Conservation (phyloP, 2,113 vertebrate species). For the Sebastes fasciatus region DNA sequence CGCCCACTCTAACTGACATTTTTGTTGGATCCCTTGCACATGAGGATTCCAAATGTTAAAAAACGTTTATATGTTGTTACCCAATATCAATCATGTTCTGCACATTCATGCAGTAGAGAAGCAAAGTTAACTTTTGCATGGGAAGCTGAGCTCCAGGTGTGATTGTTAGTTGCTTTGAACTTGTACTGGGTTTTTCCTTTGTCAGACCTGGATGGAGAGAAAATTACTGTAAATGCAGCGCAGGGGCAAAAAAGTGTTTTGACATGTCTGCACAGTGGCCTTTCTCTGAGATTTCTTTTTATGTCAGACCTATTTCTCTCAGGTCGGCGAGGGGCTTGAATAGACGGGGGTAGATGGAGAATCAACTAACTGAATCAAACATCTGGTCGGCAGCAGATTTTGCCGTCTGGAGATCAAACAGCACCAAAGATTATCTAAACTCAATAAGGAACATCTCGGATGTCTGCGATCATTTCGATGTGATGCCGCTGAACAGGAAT, state of each 20-base stretch:
- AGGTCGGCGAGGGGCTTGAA: background rate
- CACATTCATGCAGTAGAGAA: background rate
- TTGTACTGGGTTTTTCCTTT: background rate
- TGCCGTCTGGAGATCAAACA: constrained; percentile 16
- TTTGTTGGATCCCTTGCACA: constrained; percentile 28
- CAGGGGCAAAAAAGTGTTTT: background rate
- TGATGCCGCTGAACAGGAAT: constrained; percentile 11
- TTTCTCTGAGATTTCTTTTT: background rate
- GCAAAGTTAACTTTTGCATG: background rate
- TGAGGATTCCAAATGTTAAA: constrained; percentile 22
- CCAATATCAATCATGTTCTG: constrained; percentile 10
- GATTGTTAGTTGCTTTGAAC: constrained; percentile 13
- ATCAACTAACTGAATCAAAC: constrained; percentile 45
- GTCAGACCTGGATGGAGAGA: constrained; percentile 8
- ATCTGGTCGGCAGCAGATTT: constrained; percentile 32
- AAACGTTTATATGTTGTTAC: background rate
- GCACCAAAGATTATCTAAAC: constrained; percentile 29
- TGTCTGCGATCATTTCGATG: constrained; percentile 29
- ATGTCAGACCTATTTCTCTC: constrained; percentile 1
- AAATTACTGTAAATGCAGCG: constrained; percentile 27
- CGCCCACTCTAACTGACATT: constrained; percentile 41
- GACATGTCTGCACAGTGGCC: background rate
- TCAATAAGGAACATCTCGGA: constrained; percentile 35
- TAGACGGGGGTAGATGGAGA: constrained; percentile 18
- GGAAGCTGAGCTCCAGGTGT: background rate